Evolutionary conservation across 2,113 vertebrate species (phyloP).

Genomic region (Puffinus mauretanicus): DNA sequence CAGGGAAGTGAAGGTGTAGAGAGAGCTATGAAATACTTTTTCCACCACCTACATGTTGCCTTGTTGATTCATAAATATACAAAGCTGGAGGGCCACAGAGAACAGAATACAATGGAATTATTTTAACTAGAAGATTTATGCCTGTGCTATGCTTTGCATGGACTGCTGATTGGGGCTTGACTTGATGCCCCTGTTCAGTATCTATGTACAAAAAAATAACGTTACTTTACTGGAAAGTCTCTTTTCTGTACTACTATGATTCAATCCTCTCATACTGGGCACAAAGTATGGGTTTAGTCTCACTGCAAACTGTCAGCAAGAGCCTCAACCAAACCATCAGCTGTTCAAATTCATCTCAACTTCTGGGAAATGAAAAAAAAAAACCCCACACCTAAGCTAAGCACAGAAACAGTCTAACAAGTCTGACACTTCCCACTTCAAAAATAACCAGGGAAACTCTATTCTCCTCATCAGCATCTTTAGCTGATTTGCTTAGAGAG

Average conservation of each 20-base stretch:
- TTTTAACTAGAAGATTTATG: background rate
- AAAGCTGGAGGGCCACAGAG: background rate
- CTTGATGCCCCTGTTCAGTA: background rate
- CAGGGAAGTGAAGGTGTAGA: background rate
- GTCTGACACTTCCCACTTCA: background rate
- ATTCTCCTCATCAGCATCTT: background rate
- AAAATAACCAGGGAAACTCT: background rate
- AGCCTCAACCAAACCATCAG: background rate
- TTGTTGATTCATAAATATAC: background rate
- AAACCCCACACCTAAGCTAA: background rate
- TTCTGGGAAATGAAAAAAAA: background rate
- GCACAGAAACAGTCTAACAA: background rate
- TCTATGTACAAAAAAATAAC: background rate
- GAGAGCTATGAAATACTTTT: background rate
- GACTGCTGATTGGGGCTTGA: background rate
- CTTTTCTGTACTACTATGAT: accelerated
- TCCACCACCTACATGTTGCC: background rate
- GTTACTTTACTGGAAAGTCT: background rate
- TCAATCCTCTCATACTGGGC: background rate
- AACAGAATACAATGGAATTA: background rate
- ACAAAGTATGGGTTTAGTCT: background rate
- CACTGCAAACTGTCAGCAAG: background rate
- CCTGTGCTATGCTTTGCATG: background rate
- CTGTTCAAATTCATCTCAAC: background rate
- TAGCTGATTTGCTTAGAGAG: background rate